A percentile compares a stretch with the other conserved stretches of the same genome.
phyloP scores from a whole-genome alignment of 2,888 invertebrate genomes.

The Diogma glabrata region DNA sequence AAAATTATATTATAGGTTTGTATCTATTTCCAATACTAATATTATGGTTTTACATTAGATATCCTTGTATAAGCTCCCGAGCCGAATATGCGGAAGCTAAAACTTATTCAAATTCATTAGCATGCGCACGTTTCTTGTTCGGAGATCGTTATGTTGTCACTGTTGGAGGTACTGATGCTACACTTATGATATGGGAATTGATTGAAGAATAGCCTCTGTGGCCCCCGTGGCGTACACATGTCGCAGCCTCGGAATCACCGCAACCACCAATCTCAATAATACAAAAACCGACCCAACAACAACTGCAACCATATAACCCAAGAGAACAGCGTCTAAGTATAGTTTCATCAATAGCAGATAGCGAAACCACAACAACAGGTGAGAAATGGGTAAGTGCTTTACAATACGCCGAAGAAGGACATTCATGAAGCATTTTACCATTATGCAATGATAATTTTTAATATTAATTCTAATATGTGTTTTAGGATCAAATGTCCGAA shows the following conservation, averaged over 20 bases:
- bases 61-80: conserved; percentile 75
- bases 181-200: conserved; percentile 83
- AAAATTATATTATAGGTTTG: no score
- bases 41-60: conserved; percentile 39
- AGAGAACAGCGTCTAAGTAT: conserved; percentile 29
- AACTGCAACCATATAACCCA: conserved; percentile 19
- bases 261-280: conserved; percentile 30
- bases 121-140: conserved; percentile 69
- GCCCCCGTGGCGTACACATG: conserved; percentile 25
- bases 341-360: conserved; percentile 33
- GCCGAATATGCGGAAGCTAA: conserved; percentile 83
- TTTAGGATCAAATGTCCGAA: conserved; percentile 7
- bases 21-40: not conserved
- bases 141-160: conserved; percentile 78
- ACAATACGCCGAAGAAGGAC: no score
- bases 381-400: conserved; percentile 11
- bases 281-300: conserved; percentile 18
- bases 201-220: conserved; percentile 43
- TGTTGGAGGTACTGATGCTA: conserved; percentile 78
- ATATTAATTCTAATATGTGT: not conserved
- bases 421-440: no score
- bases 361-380: conserved; percentile 25
- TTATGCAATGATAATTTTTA: no score
- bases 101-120: conserved; percentile 73
- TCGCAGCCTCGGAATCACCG: conserved; percentile 22